A percentile compares a stretch with the other conserved stretches of the same genome.
phyloP scores from a whole-genome alignment of 35 echinoderm and acorn worm species.

The Ptychodera flava region DNA sequence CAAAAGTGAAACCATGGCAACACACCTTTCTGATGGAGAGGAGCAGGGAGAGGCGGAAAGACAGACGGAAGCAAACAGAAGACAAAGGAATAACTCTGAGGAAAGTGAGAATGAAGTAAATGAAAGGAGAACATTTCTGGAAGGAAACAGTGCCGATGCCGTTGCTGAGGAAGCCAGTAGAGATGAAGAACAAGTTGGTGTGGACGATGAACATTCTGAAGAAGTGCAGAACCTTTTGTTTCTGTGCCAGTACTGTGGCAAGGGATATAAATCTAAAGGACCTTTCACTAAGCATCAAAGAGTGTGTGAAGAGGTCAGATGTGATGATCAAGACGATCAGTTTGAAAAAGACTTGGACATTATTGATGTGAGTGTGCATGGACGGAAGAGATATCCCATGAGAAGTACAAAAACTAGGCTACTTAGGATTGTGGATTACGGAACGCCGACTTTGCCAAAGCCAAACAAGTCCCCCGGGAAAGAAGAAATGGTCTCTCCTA shows the following conservation, averaged over 20 bases:
- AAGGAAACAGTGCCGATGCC: too few species aligned
- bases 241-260: not conserved
- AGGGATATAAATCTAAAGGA: not conserved
- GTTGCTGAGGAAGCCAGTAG: not conserved
- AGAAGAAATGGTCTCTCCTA: not conserved
- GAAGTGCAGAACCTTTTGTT: not conserved
- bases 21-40: too few species aligned
- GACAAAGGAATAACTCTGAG: too few species aligned
- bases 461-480: constrained; percentile 4
- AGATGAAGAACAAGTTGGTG: not conserved
- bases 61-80: too few species aligned
- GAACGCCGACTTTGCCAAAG: not conserved
- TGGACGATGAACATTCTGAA: not conserved
- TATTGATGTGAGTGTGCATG: constrained; percentile 22
- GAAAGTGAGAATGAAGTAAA: too few species aligned
- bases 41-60: too few species aligned
- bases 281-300: not conserved
- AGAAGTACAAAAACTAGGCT: constrained; percentile 74
- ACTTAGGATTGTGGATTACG: constrained; percentile 41
- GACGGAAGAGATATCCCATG: constrained; percentile 92
- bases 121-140: too few species aligned
- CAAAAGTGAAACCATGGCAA: too few species aligned
- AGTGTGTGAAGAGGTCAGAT: not conserved
- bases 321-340: not conserved
- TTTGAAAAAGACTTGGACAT: constrained; percentile 8